Base-by-base conservation (phyloP, 2,113 vertebrate species). In the Cryptomyrus ogoouensis region DNA sequence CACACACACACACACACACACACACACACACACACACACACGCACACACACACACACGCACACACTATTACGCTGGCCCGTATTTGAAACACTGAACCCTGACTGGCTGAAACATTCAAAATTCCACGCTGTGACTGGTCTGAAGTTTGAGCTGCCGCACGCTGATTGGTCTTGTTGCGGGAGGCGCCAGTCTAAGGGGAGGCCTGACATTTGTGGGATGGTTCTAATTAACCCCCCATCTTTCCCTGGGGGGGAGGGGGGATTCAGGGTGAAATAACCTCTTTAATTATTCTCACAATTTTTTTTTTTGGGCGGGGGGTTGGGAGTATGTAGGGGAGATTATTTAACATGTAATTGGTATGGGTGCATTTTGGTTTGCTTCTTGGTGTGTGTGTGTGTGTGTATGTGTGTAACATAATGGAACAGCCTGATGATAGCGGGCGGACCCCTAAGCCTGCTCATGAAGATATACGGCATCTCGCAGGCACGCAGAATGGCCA, bases 101-200 rank as follows among this genome's bases (percentile, higher is more conserved):
- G 10, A 91, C 88, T 90, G 92, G 90, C 27, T 53, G 50, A 58
- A 80, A 90, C 31, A 87, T 74, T 58, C 39, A 44, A 62, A 88
- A 88, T 21, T 21, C 56, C 24, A 10, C 3, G 5, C 27, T 53
- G n/a, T 53, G 8, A 56, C 17, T 87, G 49, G 85, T 87, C 85
- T 15, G 3, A 7, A 53, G 50, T 10, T 56, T 87, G 85, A 53
- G n/a, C 27, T 56, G 49, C 84, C 5, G 47, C n/a, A 53, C 0
- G 17, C 50, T 35, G 49, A 87, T 87, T 87, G 49, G 85, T 53
- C 47, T 21, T 7, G 2, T 47, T n/a, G n/a, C 85, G 7, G 83
- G 27, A 87, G 50, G 49, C 31, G 47, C 12, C 50, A 86, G 49
- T 6, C 15, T 53, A 17, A 52, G 47, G n/a, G 49, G n/a, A 39